Percentiles rank a stretch among this genome's conserved stretches.
Evolutionary conservation across 2,797 vertebrate genomes (phyloP).

Genomic region (Choloepus didactylus): DNA sequence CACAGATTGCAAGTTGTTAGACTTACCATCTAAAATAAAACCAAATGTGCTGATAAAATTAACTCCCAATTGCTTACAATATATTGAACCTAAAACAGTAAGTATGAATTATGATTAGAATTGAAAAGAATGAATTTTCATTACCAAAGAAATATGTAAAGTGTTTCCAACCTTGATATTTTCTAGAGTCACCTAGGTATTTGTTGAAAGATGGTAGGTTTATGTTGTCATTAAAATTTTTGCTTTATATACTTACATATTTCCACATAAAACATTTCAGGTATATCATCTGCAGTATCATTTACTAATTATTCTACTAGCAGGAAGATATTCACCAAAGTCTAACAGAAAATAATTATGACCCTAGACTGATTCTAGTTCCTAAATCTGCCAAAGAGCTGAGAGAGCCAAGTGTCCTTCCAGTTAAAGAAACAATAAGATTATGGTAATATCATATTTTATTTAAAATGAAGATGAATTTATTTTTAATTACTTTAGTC

Average conservation of each 20-base stretch:
- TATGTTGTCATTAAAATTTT: background rate
- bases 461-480: background rate
- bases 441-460: background rate
- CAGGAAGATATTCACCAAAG: background rate
- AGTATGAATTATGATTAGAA: background rate
- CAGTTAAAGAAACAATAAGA: background rate
- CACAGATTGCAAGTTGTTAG: background rate
- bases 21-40: background rate
- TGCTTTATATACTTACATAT: background rate
- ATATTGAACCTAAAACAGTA: background rate
- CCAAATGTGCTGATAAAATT: background rate
- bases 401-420: background rate
- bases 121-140: background rate
- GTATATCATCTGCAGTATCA: background rate
- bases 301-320: background rate
- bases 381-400: background rate
- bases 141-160: background rate
- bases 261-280: background rate
- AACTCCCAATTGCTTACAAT: background rate
- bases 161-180: background rate
- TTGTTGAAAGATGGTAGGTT: background rate
- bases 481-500: background rate
- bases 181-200: background rate
- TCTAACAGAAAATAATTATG: slow-evolving; percentile 7
- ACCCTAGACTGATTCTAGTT: background rate